Evolutionary conservation across 2,113 vertebrate genomes (phyloP), one percentile per base, ranked within the genome.

Genomic region (Cyprinodon brontotheroides): DNA sequence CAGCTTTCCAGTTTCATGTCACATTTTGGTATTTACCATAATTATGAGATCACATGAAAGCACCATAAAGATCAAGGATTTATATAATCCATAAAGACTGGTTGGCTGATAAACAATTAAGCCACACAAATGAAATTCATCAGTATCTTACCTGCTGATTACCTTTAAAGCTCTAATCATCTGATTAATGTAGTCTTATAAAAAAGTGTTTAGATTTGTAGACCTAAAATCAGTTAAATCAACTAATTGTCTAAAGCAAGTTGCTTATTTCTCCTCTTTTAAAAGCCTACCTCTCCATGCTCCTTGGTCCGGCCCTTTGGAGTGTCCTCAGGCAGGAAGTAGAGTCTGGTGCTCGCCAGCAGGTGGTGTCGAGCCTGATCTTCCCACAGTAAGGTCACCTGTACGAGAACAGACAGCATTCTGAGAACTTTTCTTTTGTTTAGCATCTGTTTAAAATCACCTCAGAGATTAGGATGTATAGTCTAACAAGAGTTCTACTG

Each of bases 321-420:
- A 0, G 95, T 95, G 91, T 95, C 93, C 70, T 95, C 94, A 0
- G 95, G 95, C 66, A 93, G 80, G 82, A 93, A 95, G 88, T 95
- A 95, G 36, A 95, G 94, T 73, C 94, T 90, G 61, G 91, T 83
- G 37, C 95, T 95, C 85, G 94, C 94, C 91, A 95, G 89, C 57
- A 93, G 92, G 82, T 94, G 93, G 86, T 61, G 92, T 68, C 92
- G 93, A 1, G 84, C 73, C 80, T 93, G 92, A 77, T 95, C 95
- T 66, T 95, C 95, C 95, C 95, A 95, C 6, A 95, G 90, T 43
- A 95, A 85, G 0, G 93, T 94, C 81, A 93, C 84, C 91, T 93
- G 59, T 39, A 43, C 11, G 11, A 20, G n/a, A 60, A 1, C 22
- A 66, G 60, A 53, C 3, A 2, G 62, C 20, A 57, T 3, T 2